phyloP scores from a whole-genome alignment of 2,113 vertebrate genomes.

The Ptychochromis oligacanthus region DNA sequence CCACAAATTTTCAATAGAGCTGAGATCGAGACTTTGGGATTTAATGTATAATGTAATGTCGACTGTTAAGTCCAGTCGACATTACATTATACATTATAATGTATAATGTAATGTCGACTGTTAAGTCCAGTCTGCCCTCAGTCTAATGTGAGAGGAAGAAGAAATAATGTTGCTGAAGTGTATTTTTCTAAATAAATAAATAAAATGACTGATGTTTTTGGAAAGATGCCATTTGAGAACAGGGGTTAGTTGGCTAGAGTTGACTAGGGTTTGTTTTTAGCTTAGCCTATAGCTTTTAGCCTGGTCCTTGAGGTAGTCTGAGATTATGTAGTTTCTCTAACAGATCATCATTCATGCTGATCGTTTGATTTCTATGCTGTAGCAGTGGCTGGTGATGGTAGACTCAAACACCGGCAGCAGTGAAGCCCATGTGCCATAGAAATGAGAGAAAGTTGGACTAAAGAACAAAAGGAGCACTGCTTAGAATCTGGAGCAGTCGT shows the following conservation, averaged over 20 bases:
- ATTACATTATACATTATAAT: too few species aligned
- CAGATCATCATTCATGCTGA: background rate
- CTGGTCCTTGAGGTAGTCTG: background rate
- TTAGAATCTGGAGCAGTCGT: background rate
- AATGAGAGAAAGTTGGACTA: background rate
- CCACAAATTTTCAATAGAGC: too few species aligned
- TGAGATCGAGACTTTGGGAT: too few species aligned
- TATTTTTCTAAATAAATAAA: background rate
- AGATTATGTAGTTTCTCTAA: background rate
- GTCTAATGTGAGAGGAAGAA: background rate
- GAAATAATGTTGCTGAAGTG: background rate
- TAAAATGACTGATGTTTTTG: background rate
- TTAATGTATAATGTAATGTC: too few species aligned
- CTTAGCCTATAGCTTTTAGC: background rate
- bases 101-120: too few species aligned
- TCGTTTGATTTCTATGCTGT: background rate
- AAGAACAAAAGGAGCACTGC: background rate
- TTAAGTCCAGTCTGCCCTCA: background rate
- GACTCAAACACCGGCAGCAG: background rate
- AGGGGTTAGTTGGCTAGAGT: too few species aligned
- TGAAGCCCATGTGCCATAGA: background rate
- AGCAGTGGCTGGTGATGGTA: background rate
- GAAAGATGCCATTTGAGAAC: background rate
- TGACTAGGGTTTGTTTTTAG: too few species aligned
- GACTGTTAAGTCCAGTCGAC: too few species aligned